phyloP scores from a whole-genome alignment of 2,113 vertebrate species.

The Alces alces region DNA sequence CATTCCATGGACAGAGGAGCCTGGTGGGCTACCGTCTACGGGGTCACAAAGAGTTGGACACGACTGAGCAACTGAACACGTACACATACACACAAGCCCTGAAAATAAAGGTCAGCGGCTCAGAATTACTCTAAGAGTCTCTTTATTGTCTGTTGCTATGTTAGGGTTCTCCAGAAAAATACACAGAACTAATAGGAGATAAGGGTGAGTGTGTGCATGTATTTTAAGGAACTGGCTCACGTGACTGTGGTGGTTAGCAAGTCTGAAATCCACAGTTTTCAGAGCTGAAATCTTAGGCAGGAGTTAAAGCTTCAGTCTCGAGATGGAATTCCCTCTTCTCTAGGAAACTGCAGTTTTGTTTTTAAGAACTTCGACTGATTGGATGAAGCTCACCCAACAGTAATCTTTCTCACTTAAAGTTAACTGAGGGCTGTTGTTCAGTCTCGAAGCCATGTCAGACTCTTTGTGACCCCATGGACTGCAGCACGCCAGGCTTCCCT shows the following conservation, averaged over 20 bases:
- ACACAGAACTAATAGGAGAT: background rate
- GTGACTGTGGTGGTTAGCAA: background rate
- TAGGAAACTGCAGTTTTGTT: background rate
- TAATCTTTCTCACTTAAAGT: background rate
- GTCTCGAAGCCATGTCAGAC: accelerated
- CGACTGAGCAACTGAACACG: background rate
- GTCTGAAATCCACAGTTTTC: background rate
- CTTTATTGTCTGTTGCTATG: no score
- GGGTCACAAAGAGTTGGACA: background rate
- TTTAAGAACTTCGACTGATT: background rate
- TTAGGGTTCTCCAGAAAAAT: background rate
- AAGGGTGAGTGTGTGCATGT: accelerated
- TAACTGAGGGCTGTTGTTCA: background rate
- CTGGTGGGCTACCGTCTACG: background rate
- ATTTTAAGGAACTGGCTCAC: background rate
- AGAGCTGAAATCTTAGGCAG: background rate
- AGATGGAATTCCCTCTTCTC: background rate
- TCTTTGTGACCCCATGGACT: background rate
- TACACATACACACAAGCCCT: background rate
- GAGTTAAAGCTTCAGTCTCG: background rate
- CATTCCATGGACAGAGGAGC: background rate
- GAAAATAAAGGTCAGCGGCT: background rate
- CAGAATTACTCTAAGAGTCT: background rate
- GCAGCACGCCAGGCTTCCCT: background rate
- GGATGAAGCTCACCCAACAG: background rate